phyloP scores from a whole-genome alignment of 2,888 invertebrate genomes.

The Monoplex corrugatus region DNA sequence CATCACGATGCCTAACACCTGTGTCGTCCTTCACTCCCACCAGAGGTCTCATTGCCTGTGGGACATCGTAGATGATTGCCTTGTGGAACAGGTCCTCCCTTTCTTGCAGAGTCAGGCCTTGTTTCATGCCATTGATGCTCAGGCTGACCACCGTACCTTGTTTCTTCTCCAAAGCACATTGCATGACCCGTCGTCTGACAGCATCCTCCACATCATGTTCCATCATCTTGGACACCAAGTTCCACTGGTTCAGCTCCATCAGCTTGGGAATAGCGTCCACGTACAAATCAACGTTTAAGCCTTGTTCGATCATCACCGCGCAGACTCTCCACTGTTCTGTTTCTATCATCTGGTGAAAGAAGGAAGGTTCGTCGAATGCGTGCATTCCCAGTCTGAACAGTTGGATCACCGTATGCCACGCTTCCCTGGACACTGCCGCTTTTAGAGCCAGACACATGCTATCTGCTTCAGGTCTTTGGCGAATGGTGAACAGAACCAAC shows the following conservation, averaged over 20 bases:
- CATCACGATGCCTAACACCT: conserved; percentile 11
- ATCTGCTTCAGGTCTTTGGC: not conserved
- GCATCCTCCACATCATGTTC: conserved; percentile 5
- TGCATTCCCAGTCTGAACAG: conserved; percentile 16
- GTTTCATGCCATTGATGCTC: not conserved
- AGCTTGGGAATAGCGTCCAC: conserved; percentile 36
- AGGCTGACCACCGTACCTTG: not conserved
- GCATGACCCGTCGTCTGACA: conserved; percentile 14
- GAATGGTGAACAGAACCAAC: not conserved
- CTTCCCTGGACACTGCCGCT: not conserved
- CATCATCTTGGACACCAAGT: conserved; percentile 38
- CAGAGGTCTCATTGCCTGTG: conserved; percentile 28
- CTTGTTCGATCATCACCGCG: not conserved
- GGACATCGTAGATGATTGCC: not conserved
- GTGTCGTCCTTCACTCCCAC: conserved; percentile 3
- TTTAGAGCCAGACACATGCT: not conserved
- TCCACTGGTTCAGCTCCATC: conserved; percentile 41
- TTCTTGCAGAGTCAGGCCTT: not conserved
- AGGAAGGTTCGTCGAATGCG: not conserved
- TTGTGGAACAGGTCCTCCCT: not conserved
- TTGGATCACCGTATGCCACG: conserved; percentile 20
- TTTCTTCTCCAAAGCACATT: not conserved
- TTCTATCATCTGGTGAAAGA: conserved; percentile 2
- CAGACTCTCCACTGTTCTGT: conserved; percentile 18
- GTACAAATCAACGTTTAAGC: conserved; percentile 4